Evolutionary conservation across 2,888 invertebrate genomes (phyloP).

Genomic region (Colostygia pectinataria): DNA sequence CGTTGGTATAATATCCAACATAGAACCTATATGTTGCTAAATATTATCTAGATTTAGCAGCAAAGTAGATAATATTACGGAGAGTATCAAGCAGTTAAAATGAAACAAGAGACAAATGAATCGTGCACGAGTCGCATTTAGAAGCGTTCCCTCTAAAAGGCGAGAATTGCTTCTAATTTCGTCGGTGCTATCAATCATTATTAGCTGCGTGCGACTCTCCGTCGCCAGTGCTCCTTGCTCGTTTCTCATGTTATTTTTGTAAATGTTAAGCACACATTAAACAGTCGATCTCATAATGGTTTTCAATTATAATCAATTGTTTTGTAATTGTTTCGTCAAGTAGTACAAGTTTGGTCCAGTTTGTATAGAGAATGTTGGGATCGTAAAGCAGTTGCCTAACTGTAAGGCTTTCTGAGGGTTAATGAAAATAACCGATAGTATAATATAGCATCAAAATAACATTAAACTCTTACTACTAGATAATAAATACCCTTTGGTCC

Average conservation of each 20-base stretch:
- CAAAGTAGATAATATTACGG: too few relatives aligned
- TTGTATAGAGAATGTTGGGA: conserved; percentile 7
- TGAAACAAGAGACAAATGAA: conserved; percentile 30
- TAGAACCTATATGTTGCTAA: too few relatives aligned
- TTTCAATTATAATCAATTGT: conserved; percentile 27
- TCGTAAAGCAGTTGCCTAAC: conserved; percentile 12
- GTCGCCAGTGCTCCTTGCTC: conserved; percentile 47
- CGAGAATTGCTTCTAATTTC: conserved; percentile 70
- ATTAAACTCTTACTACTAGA: too few relatives aligned
- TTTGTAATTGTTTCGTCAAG: conserved; percentile 11
- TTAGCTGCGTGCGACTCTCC: conserved; percentile 60
- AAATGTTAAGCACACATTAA: conserved; percentile 23
- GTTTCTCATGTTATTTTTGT: conserved; percentile 40
- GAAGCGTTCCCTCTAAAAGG: conserved; percentile 55
- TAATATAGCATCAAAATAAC: conserved; percentile 9
- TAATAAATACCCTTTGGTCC: too few relatives aligned
- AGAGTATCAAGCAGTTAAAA: conserved; percentile 16
- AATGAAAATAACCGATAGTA: background rate
- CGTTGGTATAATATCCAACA: too few relatives aligned
- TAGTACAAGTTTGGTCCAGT: conserved; percentile 8
- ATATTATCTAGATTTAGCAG: too few relatives aligned
- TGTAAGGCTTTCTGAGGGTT: conserved; percentile 4
- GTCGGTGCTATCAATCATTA: conserved; percentile 71
- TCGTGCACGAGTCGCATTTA: conserved; percentile 39
- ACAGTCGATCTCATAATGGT: conserved; percentile 19